Conservation (phyloP, 2,113 vertebrate species). For the Rissa tridactyla region DNA sequence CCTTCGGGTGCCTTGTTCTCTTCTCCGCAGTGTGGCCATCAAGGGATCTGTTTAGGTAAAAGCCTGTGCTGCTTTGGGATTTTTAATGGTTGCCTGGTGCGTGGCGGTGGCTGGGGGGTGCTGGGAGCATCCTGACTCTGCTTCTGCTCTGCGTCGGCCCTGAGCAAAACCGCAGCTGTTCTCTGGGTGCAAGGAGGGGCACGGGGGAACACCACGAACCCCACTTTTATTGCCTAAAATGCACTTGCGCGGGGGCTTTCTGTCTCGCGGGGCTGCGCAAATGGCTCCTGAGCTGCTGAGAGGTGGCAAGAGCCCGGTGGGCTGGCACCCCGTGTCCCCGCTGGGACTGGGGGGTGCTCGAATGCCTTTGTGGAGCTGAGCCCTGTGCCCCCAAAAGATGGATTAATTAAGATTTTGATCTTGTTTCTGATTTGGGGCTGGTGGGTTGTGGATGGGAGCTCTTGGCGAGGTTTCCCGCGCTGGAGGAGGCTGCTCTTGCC, state of each 20-base stretch:
- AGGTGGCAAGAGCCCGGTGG: not conserved
- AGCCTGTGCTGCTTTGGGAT: slow-evolving; percentile 5
- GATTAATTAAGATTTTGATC: accelerated
- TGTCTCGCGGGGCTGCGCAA: not conserved
- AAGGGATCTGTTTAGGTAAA: not conserved
- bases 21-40: not conserved
- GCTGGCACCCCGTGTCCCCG: not conserved
- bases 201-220: accelerated
- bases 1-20: not conserved
- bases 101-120: not conserved
- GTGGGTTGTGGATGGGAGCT: not conserved
- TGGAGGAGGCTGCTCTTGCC: not conserved
- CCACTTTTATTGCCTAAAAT: not conserved
- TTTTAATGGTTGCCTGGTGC: not conserved
- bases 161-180: not conserved
- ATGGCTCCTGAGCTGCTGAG: not conserved
- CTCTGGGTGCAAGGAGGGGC: not conserved
- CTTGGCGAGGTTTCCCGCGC: not conserved
- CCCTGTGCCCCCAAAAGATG: accelerated
- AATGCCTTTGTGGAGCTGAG: not conserved
- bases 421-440: not conserved
- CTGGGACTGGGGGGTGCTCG: not conserved
- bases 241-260: not conserved
- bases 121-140: not conserved
- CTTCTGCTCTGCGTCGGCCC: not conserved